phyloP scores from a whole-genome alignment of 1,140 invertebrate genomes.

The Acyrthosiphon pisum region DNA sequence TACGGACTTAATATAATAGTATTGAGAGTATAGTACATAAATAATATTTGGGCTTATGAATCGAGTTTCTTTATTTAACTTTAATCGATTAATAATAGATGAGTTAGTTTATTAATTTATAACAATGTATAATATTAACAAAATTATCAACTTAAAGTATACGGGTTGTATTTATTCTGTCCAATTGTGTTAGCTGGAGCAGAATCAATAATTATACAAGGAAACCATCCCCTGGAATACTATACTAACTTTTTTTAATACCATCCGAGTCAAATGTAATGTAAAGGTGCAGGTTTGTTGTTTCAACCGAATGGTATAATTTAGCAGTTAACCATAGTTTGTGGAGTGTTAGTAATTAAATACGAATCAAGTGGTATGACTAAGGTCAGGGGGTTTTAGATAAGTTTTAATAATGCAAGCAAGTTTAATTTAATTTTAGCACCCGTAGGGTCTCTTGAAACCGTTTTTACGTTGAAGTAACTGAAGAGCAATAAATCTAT shows the following conservation, averaged over 20 bases:
- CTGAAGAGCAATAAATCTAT: background rate
- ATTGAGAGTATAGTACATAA: background rate
- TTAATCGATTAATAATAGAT: background rate
- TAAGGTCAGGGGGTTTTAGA: background rate
- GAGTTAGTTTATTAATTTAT: background rate
- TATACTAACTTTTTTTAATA: background rate
- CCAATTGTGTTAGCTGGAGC: background rate
- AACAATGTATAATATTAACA: background rate
- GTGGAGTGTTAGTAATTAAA: conserved; percentile 27
- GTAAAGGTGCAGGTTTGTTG: conserved; percentile 1
- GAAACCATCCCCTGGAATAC: background rate
- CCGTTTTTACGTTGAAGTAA: background rate
- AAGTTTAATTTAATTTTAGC: conserved; percentile 6
- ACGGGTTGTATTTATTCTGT: background rate
- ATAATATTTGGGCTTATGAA: background rate
- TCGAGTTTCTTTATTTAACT: background rate
- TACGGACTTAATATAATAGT: no score
- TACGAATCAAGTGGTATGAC: background rate
- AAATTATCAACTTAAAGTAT: background rate
- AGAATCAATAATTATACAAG: background rate
- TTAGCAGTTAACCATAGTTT: conserved; percentile 1
- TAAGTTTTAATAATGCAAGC: conserved; percentile 22
- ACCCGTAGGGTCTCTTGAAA: background rate
- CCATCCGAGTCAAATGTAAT: background rate
- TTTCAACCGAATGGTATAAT: background rate